phyloP scores from a whole-genome alignment of 2,113 vertebrate genomes.

The Aleadryas rufinucha region DNA sequence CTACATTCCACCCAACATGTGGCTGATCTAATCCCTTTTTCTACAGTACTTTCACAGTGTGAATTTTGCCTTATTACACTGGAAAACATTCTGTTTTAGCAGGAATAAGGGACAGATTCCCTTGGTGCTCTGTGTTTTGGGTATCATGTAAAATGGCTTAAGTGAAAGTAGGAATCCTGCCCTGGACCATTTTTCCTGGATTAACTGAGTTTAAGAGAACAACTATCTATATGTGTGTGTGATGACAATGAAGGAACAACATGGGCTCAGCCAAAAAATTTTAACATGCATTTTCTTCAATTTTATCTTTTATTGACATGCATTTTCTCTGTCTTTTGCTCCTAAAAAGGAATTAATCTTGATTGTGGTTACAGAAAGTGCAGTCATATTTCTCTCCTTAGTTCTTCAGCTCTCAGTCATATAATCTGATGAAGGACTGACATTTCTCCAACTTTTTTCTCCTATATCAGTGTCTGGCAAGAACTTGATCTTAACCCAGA shows the following conservation, averaged over 20 bases:
- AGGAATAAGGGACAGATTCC: background rate
- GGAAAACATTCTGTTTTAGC: background rate
- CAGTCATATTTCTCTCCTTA: background rate
- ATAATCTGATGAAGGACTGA: background rate
- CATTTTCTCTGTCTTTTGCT: background rate
- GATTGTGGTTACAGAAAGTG: background rate
- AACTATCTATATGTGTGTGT: background rate
- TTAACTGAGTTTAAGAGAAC: background rate
- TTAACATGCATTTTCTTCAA: background rate
- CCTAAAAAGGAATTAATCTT: background rate
- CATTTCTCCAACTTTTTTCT: background rate
- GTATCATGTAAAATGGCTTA: background rate
- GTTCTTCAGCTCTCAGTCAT: background rate
- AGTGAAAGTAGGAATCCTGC: background rate
- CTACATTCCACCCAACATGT: background rate
- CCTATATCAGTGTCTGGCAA: background rate
- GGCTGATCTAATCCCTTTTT: constrained; percentile 10
- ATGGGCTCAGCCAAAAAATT: background rate
- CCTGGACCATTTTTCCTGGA: background rate
- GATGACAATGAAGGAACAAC: background rate
- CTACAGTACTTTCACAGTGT: background rate
- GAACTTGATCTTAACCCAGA: background rate
- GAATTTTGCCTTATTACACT: background rate
- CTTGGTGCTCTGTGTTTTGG: background rate
- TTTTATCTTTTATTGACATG: background rate